Base-by-base conservation (phyloP, 1,140 invertebrate genomes). In the Caenorhabditis briggsae region DNA sequence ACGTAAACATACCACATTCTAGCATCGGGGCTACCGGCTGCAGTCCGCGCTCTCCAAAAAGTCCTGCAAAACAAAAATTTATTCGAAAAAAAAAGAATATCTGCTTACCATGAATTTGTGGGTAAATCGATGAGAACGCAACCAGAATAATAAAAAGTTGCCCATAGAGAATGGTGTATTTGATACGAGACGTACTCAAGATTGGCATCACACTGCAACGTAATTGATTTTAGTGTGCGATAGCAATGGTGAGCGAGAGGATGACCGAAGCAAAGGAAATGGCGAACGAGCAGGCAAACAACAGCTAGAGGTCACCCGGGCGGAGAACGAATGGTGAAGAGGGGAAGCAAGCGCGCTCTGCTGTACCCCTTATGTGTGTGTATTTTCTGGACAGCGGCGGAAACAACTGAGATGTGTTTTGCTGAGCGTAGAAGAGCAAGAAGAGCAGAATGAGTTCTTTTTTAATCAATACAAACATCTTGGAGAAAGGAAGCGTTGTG, bases 1-100 rank as follows among this genome's bases (percentile, higher is more conserved):
- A n/a, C 18, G 46, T 83, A 43, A 83, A 83, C 55, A 59, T 43
- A 83, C 82, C 82, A 83, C 82, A 83, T 83, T 83, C 58, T 58
- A 83, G 55, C 55, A 58, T 58, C 0, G 82, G 55, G 9, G 82
- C n/a, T 18, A 83, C 58, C n/a, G 82, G 82, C 5, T 59, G 12
- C 2, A 83, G 55, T 58, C 82, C 82, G 25, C 82, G 82, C 16
- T 58, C 82, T 48, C 82, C 82, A 20, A 59, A 83, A 1, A 83
- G 14, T 83, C 82, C 82, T 64, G 55, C 2, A 25, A 20, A 50
- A 25, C 11, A 53, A 53, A 23, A 0, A 25, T 50, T 53, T 33
- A 20, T 20, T 78, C 46, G 5, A 46, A 16, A 43, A 18, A 2
- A 20, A 46, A 7, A 7, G 23, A 64, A 70, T 33, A 33, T 33